Evolutionary conservation across 1,140 invertebrate genomes (phyloP), one percentile per base, ranked within the genome.

Genomic region (Penaeus vannamei): DNA sequence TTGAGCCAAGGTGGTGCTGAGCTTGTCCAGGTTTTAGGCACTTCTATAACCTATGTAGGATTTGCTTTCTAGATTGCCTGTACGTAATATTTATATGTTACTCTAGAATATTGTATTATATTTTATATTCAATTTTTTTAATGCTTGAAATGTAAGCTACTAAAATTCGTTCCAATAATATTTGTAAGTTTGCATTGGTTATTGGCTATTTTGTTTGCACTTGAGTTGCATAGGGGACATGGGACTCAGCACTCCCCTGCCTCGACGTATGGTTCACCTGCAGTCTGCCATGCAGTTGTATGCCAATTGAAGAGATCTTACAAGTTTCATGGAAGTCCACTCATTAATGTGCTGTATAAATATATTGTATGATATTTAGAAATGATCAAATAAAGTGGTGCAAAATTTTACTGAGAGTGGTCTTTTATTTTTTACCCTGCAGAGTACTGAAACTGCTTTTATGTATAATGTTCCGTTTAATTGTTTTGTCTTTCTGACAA

Each of bases 61-160:
- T 53, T 59, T 84, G 82, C 72, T 84, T 89, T 89, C 87, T 89
- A 79, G 66, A 84, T 79, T 89, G 87, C 83, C 87, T 85, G 36
- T 84, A 84, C 84, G 84, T 66, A 64, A 26, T 89, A 84, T 87
- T 60, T 53, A 53, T 84, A 89, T 89, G 87, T 89, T 84, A 80
- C 61, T 81, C 84, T 84, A 59, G 84, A 84, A 89, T 89, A 84
- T 85, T 89, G 87, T 89, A 89, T 84, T 89, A 89, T 89, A 89
- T 89, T 89, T 89, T 89, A 89, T 89, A 89, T 89, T 84, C 72
- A 89, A 76, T 89, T 89, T 89, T 42, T 84, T 53, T 89, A 89
- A 89, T 62, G 66, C 60, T 80, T 84, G 87, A 89, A 89, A 79
- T 89, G 87, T 89, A 89, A 89, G 82, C 84, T 89, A 89, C 87